Percentiles rank a stretch among this genome's conserved stretches.
phyloP scores from a whole-genome alignment of 2,888 invertebrate genomes.

The Drosophila diplacantha region DNA sequence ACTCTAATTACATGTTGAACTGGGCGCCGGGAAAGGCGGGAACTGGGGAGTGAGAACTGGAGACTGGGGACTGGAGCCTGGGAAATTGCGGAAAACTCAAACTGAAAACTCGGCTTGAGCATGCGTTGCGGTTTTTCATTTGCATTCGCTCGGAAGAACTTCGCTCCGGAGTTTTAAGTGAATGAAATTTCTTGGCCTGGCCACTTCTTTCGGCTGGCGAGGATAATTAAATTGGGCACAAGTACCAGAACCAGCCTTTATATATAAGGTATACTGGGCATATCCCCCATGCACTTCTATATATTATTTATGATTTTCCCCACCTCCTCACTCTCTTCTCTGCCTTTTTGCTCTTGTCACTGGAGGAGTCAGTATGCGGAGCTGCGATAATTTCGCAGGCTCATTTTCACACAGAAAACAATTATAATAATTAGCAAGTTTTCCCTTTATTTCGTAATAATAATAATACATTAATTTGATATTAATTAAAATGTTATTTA shows the following conservation, averaged over 20 bases:
- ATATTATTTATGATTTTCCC: conserved; percentile 67
- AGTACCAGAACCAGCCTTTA: conserved; percentile 4
- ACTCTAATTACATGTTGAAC: conserved; percentile 68
- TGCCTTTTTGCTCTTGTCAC: conserved; percentile 35
- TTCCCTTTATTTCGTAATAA: background rate
- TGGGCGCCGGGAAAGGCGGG: background rate
- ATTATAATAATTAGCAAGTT: background rate
- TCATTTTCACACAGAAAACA: conserved; percentile 38
- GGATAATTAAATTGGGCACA: conserved; percentile 60
- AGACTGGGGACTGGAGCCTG: conserved; percentile 7
- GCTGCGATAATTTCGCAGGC: conserved; percentile 57
- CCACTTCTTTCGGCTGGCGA: conserved; percentile 32
- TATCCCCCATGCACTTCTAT: conserved; percentile 36
- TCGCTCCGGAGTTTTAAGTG: conserved; percentile 57
- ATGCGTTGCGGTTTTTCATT: conserved; percentile 69
- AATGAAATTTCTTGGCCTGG: conserved; percentile 53
- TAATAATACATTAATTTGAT: background rate
- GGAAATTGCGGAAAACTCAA: conserved; percentile 40
- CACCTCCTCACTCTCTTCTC: background rate
- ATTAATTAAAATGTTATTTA: background rate
- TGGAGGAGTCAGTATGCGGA: conserved; percentile 25
- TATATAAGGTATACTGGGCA: conserved; percentile 7
- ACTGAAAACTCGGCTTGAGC: conserved; percentile 58
- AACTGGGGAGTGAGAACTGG: background rate
- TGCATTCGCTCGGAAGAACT: conserved; percentile 61